phyloP scores from a whole-genome alignment of 2,797 vertebrate species.

The Lacerta agilis region DNA sequence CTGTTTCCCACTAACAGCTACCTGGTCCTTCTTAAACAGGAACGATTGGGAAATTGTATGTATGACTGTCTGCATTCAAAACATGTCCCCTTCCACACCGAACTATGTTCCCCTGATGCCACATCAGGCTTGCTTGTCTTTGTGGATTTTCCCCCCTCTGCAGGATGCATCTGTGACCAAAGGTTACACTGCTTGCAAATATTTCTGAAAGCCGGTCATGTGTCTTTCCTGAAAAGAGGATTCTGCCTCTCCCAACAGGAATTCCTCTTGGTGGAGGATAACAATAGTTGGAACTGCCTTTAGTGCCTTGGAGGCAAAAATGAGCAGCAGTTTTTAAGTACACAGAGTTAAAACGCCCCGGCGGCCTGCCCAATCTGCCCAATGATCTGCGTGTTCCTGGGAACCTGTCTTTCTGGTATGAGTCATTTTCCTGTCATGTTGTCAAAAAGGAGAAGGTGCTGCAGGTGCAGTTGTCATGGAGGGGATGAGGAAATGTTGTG shows the following conservation, averaged over 20 bases:
- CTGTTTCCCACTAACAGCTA: background rate
- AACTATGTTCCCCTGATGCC: too few species aligned
- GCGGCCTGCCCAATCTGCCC: too few species aligned
- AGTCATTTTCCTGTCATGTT: background rate
- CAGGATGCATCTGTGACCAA: constrained; percentile 1
- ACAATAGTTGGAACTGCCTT: too few species aligned
- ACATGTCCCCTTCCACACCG: too few species aligned
- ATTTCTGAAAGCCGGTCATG: background rate
- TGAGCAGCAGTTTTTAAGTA: background rate
- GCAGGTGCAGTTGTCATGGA: background rate
- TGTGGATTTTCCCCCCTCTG: background rate
- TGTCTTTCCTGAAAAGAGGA: background rate
- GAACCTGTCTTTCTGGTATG: background rate
- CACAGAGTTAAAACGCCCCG: background rate
- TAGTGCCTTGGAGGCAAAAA: too few species aligned
- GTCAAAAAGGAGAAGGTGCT: background rate
- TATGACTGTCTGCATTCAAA: background rate
- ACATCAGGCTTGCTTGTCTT: background rate
- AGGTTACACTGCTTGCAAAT: background rate
- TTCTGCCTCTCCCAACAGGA: too few species aligned
- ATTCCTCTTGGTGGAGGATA: background rate
- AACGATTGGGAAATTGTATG: too few species aligned
- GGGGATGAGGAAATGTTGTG: background rate
- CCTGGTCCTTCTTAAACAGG: background rate
- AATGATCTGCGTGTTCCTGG: background rate